These are phyloP conservation scores for Florisuga fusca DNA, from an alignment of 2,797 vertebrate genomes.

Conservation along the genomic window DNA sequence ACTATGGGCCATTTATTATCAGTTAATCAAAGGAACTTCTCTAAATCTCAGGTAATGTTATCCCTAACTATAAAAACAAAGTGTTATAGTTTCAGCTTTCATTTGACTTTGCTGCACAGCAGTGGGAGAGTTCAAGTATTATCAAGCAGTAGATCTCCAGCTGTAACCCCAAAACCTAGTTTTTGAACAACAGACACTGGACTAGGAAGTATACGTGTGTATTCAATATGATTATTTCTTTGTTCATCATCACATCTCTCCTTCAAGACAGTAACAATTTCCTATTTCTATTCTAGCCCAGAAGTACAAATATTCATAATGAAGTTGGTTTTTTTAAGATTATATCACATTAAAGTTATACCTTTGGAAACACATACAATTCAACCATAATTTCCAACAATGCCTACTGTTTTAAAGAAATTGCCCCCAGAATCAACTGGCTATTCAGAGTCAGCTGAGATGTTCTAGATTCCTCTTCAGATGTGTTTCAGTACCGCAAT, in stretches of 20 bases:
- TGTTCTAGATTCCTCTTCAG: not conserved
- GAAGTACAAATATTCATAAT: not conserved
- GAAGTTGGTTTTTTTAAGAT: not conserved
- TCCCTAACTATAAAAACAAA: not conserved
- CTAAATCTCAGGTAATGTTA: not conserved
- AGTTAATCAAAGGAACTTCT: not conserved
- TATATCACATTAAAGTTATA: not conserved
- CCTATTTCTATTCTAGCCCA: not conserved
- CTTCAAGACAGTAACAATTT: not conserved
- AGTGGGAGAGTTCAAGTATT: not conserved
- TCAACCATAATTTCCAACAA: not conserved
- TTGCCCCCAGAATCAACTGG: not conserved
- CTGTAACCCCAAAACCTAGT: not conserved
- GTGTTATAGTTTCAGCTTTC: not conserved
- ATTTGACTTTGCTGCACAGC: not conserved
- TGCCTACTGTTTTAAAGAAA: not conserved
- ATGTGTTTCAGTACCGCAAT: not conserved
- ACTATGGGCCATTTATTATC: not conserved
- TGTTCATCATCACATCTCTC: not conserved
- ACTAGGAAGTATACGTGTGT: not conserved
- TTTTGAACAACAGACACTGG: not conserved
- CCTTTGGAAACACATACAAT: not conserved
- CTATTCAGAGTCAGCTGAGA: not conserved
- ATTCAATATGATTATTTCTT: not conserved
- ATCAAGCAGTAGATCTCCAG: not conserved